Percentiles rank a stretch among this genome's conserved stretches.
Evolutionary conservation across 1,140 invertebrate species (phyloP).

Genomic region (Bemisia tabaci): DNA sequence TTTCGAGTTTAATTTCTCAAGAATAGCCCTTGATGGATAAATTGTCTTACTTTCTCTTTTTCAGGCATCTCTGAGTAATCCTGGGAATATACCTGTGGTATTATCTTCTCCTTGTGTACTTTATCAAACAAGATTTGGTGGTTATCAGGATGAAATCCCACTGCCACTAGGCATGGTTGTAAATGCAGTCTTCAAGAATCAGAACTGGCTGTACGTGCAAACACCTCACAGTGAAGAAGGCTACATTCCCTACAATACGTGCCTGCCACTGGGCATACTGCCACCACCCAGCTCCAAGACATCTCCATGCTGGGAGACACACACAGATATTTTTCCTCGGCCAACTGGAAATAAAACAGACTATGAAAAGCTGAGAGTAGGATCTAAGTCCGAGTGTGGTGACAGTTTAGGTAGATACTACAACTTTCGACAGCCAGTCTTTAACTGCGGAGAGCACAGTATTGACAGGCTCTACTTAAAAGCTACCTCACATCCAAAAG

Average conservation of each 20-base stretch:
- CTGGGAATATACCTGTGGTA: conserved; percentile 68
- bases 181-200: conserved; percentile 69
- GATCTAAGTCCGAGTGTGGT: not conserved
- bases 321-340: conserved; percentile 57
- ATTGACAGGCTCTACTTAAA: not conserved
- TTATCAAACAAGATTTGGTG: conserved; percentile 53
- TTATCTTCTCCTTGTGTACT: conserved; percentile 55
- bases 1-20: too few species aligned
- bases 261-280: conserved; percentile 55
- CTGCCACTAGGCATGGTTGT: conserved; percentile 67
- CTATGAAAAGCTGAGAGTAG: not conserved
- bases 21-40: too few species aligned
- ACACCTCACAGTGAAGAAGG: conserved; percentile 66
- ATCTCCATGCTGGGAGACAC: conserved; percentile 60
- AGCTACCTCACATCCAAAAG: not conserved
- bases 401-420: not conserved
- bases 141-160: conserved; percentile 50
- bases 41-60: conserved; percentile 23
- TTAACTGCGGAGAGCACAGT: not conserved
- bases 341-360: conserved; percentile 31
- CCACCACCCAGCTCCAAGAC: conserved; percentile 35
- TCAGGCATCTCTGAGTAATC: conserved; percentile 51
- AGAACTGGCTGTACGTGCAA: conserved; percentile 67
- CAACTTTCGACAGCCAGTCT: not conserved
- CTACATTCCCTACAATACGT: conserved; percentile 43